phyloP scores from a whole-genome alignment of 2,113 vertebrate genomes.

The Notechis scutatus region DNA sequence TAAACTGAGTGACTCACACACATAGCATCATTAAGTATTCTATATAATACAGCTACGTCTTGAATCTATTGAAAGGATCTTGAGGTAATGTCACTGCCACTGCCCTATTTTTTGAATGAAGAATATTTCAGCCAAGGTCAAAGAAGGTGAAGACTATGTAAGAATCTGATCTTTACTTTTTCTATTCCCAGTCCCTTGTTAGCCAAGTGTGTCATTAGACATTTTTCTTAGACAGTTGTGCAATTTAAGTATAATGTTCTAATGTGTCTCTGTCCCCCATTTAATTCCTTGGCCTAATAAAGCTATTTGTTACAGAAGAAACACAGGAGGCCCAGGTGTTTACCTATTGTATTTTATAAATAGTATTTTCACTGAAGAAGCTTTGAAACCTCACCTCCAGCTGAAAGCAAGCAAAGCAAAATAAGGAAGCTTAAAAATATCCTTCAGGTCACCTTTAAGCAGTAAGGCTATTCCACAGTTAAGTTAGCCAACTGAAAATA shows the following conservation, averaged over 20 bases:
- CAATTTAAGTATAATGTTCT: neutral
- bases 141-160: neutral
- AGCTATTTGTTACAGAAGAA: neutral
- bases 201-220: neutral
- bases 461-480: slow-evolving; percentile 18
- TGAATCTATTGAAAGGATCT: neutral
- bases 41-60: neutral
- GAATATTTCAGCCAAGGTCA: neutral
- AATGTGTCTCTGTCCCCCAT: neutral
- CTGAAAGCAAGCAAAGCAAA: neutral
- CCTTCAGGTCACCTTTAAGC: slow-evolving; percentile 19
- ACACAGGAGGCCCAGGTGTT: neutral
- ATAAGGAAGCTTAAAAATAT: slow-evolving; percentile 2
- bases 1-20: neutral
- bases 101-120: neutral
- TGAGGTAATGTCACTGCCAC: neutral
- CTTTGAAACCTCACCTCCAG: slow-evolving; percentile 9
- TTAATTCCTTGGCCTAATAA: neutral
- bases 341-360: neutral
- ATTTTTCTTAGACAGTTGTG: neutral
- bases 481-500: slow-evolving; percentile 25
- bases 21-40: neutral
- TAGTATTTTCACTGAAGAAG: neutral
- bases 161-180: neutral
- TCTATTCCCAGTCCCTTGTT: neutral